These are phyloP conservation scores for Cirrhinus mrigala DNA, from an alignment of 2,797 vertebrate species.

Conservation along the genomic window DNA sequence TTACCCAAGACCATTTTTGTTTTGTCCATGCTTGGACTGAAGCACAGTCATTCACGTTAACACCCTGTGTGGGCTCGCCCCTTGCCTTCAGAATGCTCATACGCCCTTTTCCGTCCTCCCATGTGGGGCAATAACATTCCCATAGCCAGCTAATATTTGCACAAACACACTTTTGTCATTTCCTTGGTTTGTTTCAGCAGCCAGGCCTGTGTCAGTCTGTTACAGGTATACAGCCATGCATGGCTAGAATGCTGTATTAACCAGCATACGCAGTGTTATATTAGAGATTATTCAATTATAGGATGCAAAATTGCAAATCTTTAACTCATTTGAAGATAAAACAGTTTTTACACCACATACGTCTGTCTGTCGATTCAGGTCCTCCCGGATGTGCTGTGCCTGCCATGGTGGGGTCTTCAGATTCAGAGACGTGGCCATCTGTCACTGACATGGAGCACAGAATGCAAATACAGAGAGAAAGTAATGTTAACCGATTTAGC, in stretches of 20 bases:
- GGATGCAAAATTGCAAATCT: background rate
- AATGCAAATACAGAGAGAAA: slow-evolving; percentile 40
- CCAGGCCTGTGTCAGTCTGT: background rate
- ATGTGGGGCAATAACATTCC: slow-evolving; percentile 55
- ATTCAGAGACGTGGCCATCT: slow-evolving; percentile 38
- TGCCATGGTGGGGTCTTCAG: slow-evolving; percentile 41
- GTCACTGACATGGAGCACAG: slow-evolving; percentile 58
- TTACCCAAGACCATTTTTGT: slow-evolving; percentile 36
- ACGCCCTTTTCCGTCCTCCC: slow-evolving; percentile 62
- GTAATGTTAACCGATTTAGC: slow-evolving; percentile 38
- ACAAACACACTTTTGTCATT: slow-evolving; percentile 50
- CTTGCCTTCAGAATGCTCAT: slow-evolving; percentile 41
- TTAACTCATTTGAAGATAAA: background rate
- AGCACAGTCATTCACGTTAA: slow-evolving; percentile 37
- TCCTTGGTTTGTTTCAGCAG: slow-evolving; percentile 67
- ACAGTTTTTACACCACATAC: background rate
- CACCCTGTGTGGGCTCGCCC: slow-evolving; percentile 48
- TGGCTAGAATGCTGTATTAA: background rate
- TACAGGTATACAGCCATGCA: slow-evolving; percentile 30
- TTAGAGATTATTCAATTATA: background rate
- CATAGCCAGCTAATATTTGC: slow-evolving; percentile 41
- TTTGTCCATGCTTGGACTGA: slow-evolving; percentile 40
- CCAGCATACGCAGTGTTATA: background rate
- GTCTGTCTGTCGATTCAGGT: slow-evolving; percentile 39
- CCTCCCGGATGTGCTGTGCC: slow-evolving; percentile 46